Base-by-base conservation (phyloP, 2,113 vertebrate species). In the Brachypodius melanocephalos region DNA sequence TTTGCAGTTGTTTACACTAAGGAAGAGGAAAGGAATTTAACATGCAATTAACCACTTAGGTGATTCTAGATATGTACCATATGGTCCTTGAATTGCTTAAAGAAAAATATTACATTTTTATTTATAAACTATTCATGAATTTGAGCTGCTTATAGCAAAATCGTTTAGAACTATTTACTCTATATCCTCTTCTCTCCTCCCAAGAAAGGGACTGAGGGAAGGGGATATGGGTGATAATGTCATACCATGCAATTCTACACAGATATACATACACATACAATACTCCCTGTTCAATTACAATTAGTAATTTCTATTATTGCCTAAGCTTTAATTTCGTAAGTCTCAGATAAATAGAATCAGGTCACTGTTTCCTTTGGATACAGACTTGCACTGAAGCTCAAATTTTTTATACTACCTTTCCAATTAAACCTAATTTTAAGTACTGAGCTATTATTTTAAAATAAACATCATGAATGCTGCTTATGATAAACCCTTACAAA, bases 21-120 rank as follows among this genome's bases (percentile, higher is more conserved):
- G 94, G 88, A 97, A 98, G 97, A 98, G 97, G 96, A 97, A 97
- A 98, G 97, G 98, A 98, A 98, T 98, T 98, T 98, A 97, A 96
- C 97, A 97, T 95, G 95, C 96, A 97, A 98, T 98, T 98, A 98
- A 97, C 97, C 97, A 98, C 98, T 98, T 98, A 97, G 94, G 97
- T 97, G 98, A 97, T 94, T 96, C 94, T 52, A 95, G 97, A 98
- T 93, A 96, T 12, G 59, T 91, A 96, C 97, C 98, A 98, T 96
- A 97, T 98, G 98, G 95, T 91, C 79, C 90, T 79, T 67, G 65
- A 88, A 85, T 90, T 84, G 68, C 61, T 94, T 91, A 85, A 88
- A 92, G 57, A 85, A 86, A 96, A 96, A 90, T 72, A 93, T 67
- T 94, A 93, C 43, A 78, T 62, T 84, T 81, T 91, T 75, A 79